A percentile compares a stretch with the other conserved stretches of the same genome.
Conservation (phyloP, 1,140 invertebrate species). For the Tenebrio molitor region DNA sequence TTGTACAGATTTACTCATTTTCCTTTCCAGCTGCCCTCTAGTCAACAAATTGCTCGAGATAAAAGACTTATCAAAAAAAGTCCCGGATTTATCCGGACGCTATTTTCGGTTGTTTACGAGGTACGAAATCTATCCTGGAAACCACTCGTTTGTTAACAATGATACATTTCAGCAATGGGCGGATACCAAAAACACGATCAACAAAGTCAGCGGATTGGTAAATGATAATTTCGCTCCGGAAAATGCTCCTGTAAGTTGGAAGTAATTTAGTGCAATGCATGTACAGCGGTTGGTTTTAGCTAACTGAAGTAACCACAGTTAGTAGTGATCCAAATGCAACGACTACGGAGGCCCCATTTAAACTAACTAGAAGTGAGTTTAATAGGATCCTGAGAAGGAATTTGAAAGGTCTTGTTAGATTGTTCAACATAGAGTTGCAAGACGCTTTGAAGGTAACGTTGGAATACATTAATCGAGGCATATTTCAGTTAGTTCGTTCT, state of each 20-base stretch:
- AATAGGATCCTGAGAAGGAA: constrained; percentile 66
- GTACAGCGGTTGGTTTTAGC: neutral
- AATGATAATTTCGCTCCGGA: constrained; percentile 49
- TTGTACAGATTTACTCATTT: neutral
- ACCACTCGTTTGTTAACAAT: neutral
- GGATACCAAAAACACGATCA: constrained; percentile 44
- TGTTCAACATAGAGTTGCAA: constrained; percentile 69
- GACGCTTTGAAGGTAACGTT: constrained; percentile 67
- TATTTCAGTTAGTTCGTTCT: too few species aligned
- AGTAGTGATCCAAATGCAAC: constrained; percentile 56
- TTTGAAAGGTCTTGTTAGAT: constrained; percentile 65
- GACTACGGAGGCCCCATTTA: constrained; percentile 62
- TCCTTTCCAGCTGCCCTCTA: neutral
- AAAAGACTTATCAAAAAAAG: constrained; percentile 18
- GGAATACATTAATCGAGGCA: too few species aligned
- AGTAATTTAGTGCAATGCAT: neutral
- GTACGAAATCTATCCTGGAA: neutral
- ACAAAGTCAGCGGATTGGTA: constrained; percentile 30
- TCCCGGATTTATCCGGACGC: constrained; percentile 30
- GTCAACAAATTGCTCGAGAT: neutral
- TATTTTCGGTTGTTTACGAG: constrained; percentile 40
- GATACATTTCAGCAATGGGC: constrained; percentile 44
- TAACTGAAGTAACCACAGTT: constrained; percentile 42
- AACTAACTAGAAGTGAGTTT: constrained; percentile 62
- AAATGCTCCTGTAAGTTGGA: constrained; percentile 25